These are phyloP conservation scores for Latheticus oryzae DNA, from an alignment of 2,888 invertebrate genomes.

Conservation along the genomic window DNA sequence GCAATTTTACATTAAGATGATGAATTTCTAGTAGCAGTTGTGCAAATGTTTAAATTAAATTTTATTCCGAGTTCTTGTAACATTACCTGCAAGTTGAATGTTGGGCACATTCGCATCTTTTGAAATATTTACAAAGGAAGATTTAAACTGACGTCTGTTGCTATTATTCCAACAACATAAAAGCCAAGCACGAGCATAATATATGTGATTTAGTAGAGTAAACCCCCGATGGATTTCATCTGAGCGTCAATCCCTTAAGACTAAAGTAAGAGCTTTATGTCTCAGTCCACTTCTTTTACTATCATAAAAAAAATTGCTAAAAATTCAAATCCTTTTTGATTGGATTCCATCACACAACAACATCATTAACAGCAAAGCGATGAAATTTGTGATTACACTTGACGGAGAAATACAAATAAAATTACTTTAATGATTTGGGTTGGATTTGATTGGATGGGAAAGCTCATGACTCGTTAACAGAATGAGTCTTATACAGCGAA, in stretches of 20 bases:
- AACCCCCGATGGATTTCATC: slow-evolving; percentile 17
- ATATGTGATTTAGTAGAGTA: slow-evolving; percentile 29
- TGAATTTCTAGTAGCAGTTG: no score
- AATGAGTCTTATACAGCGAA: slow-evolving; percentile 3
- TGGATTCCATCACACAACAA: slow-evolving; percentile 11
- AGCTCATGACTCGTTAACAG: slow-evolving; percentile 27
- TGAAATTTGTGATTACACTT: slow-evolving; percentile 34
- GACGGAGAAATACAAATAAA: slow-evolving; percentile 31
- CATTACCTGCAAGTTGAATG: no score
- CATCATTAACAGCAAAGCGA: slow-evolving; percentile 26
- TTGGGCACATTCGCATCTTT: neutral
- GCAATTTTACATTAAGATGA: no score
- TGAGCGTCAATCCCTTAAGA: slow-evolving; percentile 17
- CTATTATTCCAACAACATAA: slow-evolving; percentile 15
- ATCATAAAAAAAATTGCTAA: no score
- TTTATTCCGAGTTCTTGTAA: no score
- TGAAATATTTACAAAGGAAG: slow-evolving; percentile 9
- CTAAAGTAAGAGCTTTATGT: slow-evolving; percentile 25
- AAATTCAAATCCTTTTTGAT: no score
- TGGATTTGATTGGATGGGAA: slow-evolving; percentile 29
- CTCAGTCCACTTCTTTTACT: slow-evolving; percentile 25
- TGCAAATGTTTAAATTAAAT: no score
- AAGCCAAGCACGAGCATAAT: slow-evolving; percentile 23
- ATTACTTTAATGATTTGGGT: slow-evolving; percentile 30
- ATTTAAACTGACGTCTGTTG: slow-evolving; percentile 16